Evolutionary conservation across 2,797 vertebrate species (phyloP), one percentile per base, ranked within the genome.

Genomic region (Hemibagrus guttatus): DNA sequence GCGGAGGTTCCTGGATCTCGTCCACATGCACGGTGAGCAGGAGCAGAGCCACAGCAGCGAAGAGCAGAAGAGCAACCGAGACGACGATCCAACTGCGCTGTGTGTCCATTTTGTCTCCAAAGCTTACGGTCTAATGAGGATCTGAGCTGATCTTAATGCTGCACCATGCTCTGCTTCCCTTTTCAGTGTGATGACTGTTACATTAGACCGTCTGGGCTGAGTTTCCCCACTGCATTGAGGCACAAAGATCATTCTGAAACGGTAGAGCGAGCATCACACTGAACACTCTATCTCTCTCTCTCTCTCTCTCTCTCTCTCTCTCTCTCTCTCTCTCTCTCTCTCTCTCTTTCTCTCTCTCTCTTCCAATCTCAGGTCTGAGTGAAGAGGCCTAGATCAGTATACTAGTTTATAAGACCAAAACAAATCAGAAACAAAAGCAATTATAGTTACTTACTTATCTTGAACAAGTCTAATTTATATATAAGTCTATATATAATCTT

Each of bases 11-110:
- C 81, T 66, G 94, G 42, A 96, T 78, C 90, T 98, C 95, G 66
- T 93, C 89, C 7, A 95, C 92, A 79, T 94, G 93, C 58, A 98
- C 63, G 2, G 96, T 96, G 56, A 99, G 96, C 11, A 98, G 95
- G 82, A 98, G 92, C 89, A 98, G 93, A 4, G 95, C 95, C 6
- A 94, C 89, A 2, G 96, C 87, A 85, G 95, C 96, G 6, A 94
- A 92, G 13, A 96, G 74, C 89, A 96, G 94, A 64, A 98, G 93
- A 6, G 94, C 88, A 76, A 92, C 17, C 58, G 93, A 93, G 46
- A 92, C 87, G 91, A 90, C 68, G 85, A 92, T 54, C 21, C 81
- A 88, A 86, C 76, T 71, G 85, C 76, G 75, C 39, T 90, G 91
- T 71, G 89, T 90, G 35, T 95, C 96, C 95, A 96, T 96, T 63